phyloP scores from a whole-genome alignment of 2,888 invertebrate species.

The Exephanes ischioxanthus region DNA sequence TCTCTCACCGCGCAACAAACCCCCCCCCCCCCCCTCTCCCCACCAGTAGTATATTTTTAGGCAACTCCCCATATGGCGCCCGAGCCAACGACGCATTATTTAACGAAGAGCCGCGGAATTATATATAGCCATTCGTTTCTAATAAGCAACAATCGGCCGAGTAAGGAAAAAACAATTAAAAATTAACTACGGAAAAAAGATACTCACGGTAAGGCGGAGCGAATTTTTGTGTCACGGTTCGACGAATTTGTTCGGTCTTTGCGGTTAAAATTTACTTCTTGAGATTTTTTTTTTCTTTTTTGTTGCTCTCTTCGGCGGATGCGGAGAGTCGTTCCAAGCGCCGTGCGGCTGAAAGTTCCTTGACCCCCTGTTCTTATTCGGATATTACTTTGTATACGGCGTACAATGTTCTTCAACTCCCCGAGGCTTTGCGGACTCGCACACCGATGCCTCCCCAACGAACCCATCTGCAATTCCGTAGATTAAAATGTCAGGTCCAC shows the following conservation, averaged over 20 bases:
- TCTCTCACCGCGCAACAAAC: conserved; percentile 54
- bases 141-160: conserved; percentile 4
- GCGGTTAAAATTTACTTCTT: background rate
- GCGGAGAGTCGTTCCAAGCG: background rate
- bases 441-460: conserved; percentile 70
- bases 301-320: background rate
- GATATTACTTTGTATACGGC: conserved; percentile 2
- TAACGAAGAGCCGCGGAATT: conserved; percentile 21
- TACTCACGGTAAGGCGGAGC: background rate
- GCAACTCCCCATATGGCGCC: conserved; percentile 12
- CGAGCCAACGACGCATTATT: conserved; percentile 65
- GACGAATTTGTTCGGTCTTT: conserved; percentile 9
- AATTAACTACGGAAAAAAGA: conserved; percentile 11
- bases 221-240: conserved; percentile 47
- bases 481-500: conserved; percentile 83
- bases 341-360: background rate
- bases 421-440: conserved; percentile 55
- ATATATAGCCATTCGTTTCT: conserved; percentile 1
- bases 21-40: conserved; percentile 17
- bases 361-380: background rate
- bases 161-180: background rate
- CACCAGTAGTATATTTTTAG: conserved; percentile 57
- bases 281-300: background rate
- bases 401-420: conserved; percentile 18
- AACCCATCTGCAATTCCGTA: conserved; percentile 83